Base-by-base conservation (phyloP, 2,113 vertebrate species). In the Gadus chalcogrammus region DNA sequence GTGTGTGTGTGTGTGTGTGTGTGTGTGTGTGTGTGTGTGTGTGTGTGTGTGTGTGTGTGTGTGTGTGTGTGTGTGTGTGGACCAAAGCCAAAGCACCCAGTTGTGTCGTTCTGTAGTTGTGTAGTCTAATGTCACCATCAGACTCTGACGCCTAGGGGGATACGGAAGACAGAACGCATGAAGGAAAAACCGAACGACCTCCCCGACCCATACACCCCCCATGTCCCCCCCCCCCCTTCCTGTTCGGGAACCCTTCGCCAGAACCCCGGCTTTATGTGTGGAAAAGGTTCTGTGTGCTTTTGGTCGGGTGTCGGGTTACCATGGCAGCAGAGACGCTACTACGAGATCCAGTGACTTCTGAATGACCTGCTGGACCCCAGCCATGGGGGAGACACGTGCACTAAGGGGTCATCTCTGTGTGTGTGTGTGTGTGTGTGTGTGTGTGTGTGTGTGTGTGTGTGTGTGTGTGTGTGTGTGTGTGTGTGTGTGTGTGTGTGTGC, bases 271-370 rank as follows among this genome's bases (percentile, higher is more conserved):
- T 82, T 80, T 77, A 71, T 79, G 76, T 77, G 78, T 86, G 77
- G 80, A 81, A 87, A 81, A 79, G n/a, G 74, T 77, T 73, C 24
- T 76, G 72, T 55, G 74, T 58, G 74, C 77, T 79, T 83, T 81
- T 72, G 73, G 79, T 81, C 74, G 79, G 83, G 73, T 76, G 0
- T 22, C 65, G 70, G 76, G 0, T 22, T 67, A 71, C 77, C 80
- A 85, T 75, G 66, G 3, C 5, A 72, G 60, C 72, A 89, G 68
- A 83, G 80, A 78, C 82, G 78, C 80, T 68, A 56, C 78, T 70
- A 67, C 75, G 71, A 64, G 69, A 80, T 70, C 73, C 77, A 73
- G 56, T 70, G 82, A 77, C 82, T 87, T 79, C 80, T 90, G 86
- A 85, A 81, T 86, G 87, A 88, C 86, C 82, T 81, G 22, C 70